These are phyloP conservation scores for Uloborus diversus DNA, from an alignment of 1,140 invertebrate species.

Conservation along the genomic window DNA sequence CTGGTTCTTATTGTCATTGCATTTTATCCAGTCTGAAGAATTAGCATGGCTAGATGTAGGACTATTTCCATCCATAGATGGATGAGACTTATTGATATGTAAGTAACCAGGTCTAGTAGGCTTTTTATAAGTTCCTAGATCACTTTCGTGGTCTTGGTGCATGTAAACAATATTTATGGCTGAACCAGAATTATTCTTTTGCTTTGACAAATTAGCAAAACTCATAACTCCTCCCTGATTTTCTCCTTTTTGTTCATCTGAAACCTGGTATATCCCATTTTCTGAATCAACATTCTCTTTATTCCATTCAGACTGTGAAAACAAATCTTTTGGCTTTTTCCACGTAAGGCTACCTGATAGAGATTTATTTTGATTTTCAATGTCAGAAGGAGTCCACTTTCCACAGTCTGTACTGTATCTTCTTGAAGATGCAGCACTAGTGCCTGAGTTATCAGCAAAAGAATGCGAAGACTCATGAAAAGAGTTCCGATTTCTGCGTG, in stretches of 20 bases:
- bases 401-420: slow-evolving; percentile 25
- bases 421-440: not conserved
- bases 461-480: slow-evolving; percentile 34
- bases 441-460: not conserved
- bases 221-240: slow-evolving; percentile 63
- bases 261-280: not conserved
- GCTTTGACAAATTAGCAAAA: slow-evolving; percentile 75
- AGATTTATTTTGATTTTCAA: slow-evolving; percentile 24
- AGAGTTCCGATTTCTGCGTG: slow-evolving; percentile 28
- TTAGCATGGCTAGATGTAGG: slow-evolving; percentile 24
- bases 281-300: slow-evolving; percentile 65
- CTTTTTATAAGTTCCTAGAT: slow-evolving; percentile 41
- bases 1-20: not conserved
- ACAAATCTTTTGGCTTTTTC: slow-evolving; percentile 50
- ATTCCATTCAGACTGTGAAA: slow-evolving; percentile 43
- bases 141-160: slow-evolving; percentile 69
- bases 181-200: slow-evolving; percentile 65
- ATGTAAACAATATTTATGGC: slow-evolving; percentile 74
- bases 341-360: slow-evolving; percentile 44
- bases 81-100: slow-evolving; percentile 51
- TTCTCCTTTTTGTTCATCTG: slow-evolving; percentile 13
- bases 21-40: slow-evolving; percentile 24
- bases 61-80: slow-evolving; percentile 6
- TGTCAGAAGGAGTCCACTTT: not conserved
- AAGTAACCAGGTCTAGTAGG: slow-evolving; percentile 46